Evolutionary conservation across 1,140 invertebrate species (phyloP), one percentile per base, ranked within the genome.

Genomic region (Mylabris phalerata): DNA sequence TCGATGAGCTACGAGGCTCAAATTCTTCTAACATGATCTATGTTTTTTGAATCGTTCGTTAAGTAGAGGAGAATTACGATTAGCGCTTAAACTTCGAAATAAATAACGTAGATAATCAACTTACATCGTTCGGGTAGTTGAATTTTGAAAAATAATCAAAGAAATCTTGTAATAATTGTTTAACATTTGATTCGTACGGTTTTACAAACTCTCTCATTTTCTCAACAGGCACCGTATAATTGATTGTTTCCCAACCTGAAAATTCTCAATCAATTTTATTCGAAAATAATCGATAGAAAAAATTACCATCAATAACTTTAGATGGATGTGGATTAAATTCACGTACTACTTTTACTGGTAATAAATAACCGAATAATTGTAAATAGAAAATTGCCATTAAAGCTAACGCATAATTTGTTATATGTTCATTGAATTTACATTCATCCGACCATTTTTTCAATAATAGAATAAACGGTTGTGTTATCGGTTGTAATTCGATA

Each of bases 371-470:
- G 13, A 61, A 59, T 1, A 51, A 50, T 66, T 75, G 74, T 13
- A 78, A 61, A 62, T 71, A 79, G 65, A 77, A 77, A 26, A 79
- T 65, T 3, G 72, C 71, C 63, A 79, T 63, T 50, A 77, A 69
- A 0, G 71, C 69, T 3, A 78, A 61, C 3, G 75, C 72, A 60
- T 78, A 79, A 48, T 71, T 79, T 4, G 72, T 74, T 19, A 79
- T 60, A 49, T 64, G 58, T 32, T 69, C 68, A 10, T 65, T 65
- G 1, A 77, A 32, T 27, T 70, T 60, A 54, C 73, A 71, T 39
- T 63, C 61, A 48, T 65, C 60, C 11, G 73, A 73, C 82, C 82
- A 84, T 61, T 77, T 69, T 65, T 82, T 80, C 24, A 83, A 70
- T 48, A 73, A 68, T 26, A 75, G 59, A 50, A 78, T 73, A 39